Evolutionary conservation across 2,113 vertebrate genomes (phyloP).

Genomic region (Phalacrocorax carbo): DNA sequence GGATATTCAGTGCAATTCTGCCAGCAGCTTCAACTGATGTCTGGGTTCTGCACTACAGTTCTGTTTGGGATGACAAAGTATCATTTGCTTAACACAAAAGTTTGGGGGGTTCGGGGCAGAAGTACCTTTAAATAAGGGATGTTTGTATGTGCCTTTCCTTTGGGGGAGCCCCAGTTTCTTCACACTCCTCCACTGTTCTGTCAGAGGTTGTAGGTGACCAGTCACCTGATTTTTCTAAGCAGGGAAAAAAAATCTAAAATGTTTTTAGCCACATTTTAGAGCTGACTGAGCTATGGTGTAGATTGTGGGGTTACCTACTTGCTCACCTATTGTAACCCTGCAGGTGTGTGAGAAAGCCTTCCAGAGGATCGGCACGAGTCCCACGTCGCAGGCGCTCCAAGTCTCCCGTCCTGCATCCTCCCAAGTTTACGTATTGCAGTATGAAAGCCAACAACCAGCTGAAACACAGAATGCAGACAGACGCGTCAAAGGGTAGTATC

Average conservation of each 20-base stretch:
- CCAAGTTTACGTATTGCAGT: slow-evolving; percentile 88
- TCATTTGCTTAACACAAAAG: background rate
- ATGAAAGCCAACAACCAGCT: slow-evolving; percentile 70
- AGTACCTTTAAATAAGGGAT: background rate
- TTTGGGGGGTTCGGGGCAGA: background rate
- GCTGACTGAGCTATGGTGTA: background rate
- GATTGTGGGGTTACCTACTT: background rate
- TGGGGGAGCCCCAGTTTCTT: background rate
- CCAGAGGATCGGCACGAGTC: slow-evolving; percentile 69
- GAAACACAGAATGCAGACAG: slow-evolving; percentile 85
- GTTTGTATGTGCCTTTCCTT: background rate
- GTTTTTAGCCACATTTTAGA: background rate
- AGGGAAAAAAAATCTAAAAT: background rate
- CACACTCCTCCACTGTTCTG: background rate
- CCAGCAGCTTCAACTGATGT: background rate
- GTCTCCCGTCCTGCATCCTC: slow-evolving; percentile 89
- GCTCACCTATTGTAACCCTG: background rate
- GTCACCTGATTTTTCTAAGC: background rate
- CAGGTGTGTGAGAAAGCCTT: slow-evolving; percentile 77
- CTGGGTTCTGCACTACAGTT: background rate
- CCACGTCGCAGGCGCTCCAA: slow-evolving; percentile 82
- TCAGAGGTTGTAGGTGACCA: background rate
- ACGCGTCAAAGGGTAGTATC: slow-evolving; percentile 62
- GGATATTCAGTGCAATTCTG: background rate
- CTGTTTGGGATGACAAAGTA: background rate